Evolutionary conservation across 2,888 invertebrate species (phyloP), one percentile per base, ranked within the genome.

Genomic region (Drosophila pegasa): DNA sequence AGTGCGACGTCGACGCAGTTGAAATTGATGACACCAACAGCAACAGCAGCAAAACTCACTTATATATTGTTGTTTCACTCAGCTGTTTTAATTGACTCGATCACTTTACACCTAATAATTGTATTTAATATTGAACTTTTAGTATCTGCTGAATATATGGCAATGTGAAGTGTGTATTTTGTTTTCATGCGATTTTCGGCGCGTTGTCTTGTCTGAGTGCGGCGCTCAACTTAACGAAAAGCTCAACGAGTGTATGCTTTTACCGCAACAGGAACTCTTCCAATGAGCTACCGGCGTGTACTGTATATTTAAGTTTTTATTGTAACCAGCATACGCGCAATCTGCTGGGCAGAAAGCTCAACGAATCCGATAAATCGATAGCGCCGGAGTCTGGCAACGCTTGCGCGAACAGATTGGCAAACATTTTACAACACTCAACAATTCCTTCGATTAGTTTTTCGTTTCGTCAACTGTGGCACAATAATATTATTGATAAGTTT

Each of bases 71-170:
- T 40, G 16, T 57, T 55, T 57, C 41, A 43, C 16, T 52, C 40
- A 45, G 50, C 43, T 38, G 16, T 43, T 45, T 35, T 63, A 81
- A 82, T 87, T 87, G 85, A 82, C 87, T 76, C 31, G 51, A 63
- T 80, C 63, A 56, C 80, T 84, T 72, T 67, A 61, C 57, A 62
- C 66, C 40, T 72, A 78, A 59, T 35, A 22, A 41, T 33, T 52
- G 56, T 20, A 43, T 40, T n/a, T 37, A 43, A 38, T 20, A 37
- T 57, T 54, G 25, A 62, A 60, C 20, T 54, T 45, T 45, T 47
- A 14, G 27, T 52, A 9, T 25, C 14, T 41, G 8, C n/a, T 50
- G 38, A 25, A 58, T 47, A 9, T 52, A 37, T 45, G 18, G 48
- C 31, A 59, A 55, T 37, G 18, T 48, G 20, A 55, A 59, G 25